Conservation (phyloP, 2,888 invertebrate species). For the Drosophila helvetica region DNA sequence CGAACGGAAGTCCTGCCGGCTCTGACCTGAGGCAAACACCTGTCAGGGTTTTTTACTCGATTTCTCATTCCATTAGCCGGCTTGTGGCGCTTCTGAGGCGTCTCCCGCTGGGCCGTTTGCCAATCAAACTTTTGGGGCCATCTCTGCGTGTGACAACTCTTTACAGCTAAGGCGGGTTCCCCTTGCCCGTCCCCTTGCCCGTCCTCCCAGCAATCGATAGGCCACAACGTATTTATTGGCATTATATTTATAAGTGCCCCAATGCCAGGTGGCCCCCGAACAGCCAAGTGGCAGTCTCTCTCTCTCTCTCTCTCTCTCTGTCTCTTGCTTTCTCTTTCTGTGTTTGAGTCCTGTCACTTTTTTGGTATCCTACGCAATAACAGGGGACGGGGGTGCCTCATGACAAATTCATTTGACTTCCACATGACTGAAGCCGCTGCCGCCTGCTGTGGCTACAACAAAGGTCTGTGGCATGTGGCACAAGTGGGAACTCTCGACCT, state of each 20-base stretch:
- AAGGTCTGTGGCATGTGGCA: slow-evolving; percentile 22
- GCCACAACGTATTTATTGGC: slow-evolving; percentile 65
- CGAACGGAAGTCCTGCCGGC: slow-evolving; percentile 65
- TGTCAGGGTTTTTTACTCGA: slow-evolving; percentile 57
- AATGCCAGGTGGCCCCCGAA: slow-evolving; percentile 18
- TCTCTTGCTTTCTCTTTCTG: slow-evolving; percentile 8
- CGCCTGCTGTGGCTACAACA: slow-evolving; percentile 41
- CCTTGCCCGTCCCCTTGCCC: slow-evolving; percentile 1
- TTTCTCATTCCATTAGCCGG: slow-evolving; percentile 3
- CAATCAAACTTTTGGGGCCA: slow-evolving; percentile 60
- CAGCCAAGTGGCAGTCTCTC: slow-evolving; percentile 41
- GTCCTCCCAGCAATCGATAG: slow-evolving; percentile 59
- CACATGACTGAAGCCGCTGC: slow-evolving; percentile 51
- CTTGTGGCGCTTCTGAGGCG: slow-evolving; percentile 17
- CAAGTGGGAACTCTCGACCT: neutral
- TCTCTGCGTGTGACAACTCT: slow-evolving; percentile 51
- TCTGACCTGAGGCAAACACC: slow-evolving; percentile 69
- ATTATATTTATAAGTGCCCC: slow-evolving; percentile 54
- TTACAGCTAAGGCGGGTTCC: neutral
- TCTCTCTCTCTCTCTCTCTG: neutral
- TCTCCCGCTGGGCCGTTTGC: slow-evolving; percentile 58
- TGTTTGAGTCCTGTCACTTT: slow-evolving; percentile 46
- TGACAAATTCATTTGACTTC: slow-evolving; percentile 72
- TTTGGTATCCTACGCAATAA: slow-evolving; percentile 48
- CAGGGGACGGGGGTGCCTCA: slow-evolving; percentile 45